phyloP scores from a whole-genome alignment of 1,140 invertebrate genomes.

The Medauroidea extradentata region DNA sequence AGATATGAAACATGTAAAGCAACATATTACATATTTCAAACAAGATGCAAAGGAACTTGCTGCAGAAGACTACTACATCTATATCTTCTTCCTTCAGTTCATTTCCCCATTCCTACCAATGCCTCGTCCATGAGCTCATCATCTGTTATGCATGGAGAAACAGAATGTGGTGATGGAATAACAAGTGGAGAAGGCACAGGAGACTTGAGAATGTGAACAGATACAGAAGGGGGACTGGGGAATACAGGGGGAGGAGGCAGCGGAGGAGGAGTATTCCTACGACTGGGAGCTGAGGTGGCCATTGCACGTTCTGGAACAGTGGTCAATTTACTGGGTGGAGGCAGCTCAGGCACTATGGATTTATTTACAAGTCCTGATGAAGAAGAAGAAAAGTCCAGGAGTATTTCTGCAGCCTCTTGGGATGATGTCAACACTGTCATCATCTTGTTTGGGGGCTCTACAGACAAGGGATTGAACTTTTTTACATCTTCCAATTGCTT shows the following conservation, averaged over 20 bases:
- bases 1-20: too few relatives aligned
- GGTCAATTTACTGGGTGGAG: slow-evolving; percentile 15
- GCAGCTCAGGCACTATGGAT: slow-evolving; percentile 18
- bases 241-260: slow-evolving; percentile 41
- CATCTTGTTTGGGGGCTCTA: slow-evolving; percentile 6
- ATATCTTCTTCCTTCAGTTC: slow-evolving; percentile 22
- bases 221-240: slow-evolving; percentile 62
- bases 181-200: slow-evolving; percentile 66
- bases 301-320: slow-evolving; percentile 43
- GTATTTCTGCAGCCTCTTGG: slow-evolving; percentile 56
- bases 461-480: not conserved
- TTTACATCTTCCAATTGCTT: slow-evolving; percentile 4
- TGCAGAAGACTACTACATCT: too few relatives aligned
- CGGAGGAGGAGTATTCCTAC: slow-evolving; percentile 46
- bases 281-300: slow-evolving; percentile 46
- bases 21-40: too few relatives aligned
- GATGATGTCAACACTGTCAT: slow-evolving; percentile 42
- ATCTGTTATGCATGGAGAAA: slow-evolving; percentile 77
- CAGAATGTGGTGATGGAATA: slow-evolving; percentile 65
- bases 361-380: slow-evolving; percentile 35
- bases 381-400: slow-evolving; percentile 58
- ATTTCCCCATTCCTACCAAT: slow-evolving; percentile 66
- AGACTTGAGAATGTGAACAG: slow-evolving; percentile 73
- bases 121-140: slow-evolving; percentile 88
- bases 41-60: too few relatives aligned